Percentiles rank a stretch among this genome's conserved stretches.
Evolutionary conservation across 2,888 invertebrate species (phyloP).

Genomic region (Sycophila texana): DNA sequence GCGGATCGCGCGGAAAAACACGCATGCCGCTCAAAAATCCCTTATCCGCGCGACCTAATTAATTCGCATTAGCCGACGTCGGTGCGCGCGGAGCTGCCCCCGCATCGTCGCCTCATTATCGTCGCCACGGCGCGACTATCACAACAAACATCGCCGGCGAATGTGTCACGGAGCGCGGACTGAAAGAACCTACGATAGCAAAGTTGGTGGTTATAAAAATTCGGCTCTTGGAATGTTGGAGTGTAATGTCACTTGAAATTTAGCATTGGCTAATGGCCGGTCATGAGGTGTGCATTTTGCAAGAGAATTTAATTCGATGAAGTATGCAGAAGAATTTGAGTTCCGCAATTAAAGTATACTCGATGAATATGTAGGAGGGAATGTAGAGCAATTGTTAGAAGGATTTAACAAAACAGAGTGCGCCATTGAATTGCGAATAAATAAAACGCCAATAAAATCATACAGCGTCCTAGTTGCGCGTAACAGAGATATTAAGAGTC

Average conservation of each 20-base stretch:
- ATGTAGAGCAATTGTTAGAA: conserved; percentile 10
- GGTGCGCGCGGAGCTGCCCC: conserved; percentile 4
- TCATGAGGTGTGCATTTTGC: not conserved
- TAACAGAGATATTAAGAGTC: conserved; percentile 13
- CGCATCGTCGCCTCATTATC: conserved; percentile 13
- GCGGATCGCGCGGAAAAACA: conserved; percentile 23
- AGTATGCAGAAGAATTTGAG: not conserved
- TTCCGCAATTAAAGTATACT: not conserved
- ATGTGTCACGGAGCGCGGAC: not conserved
- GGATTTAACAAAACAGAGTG: not conserved
- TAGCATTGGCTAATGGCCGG: no score
- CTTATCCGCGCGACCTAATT: conserved; percentile 31
- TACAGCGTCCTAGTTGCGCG: conserved; percentile 14
- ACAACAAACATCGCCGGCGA: conserved; percentile 29
- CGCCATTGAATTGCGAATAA: conserved; percentile 16
- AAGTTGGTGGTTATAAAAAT: no score
- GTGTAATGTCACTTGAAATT: no score
- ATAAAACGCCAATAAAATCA: conserved; percentile 16
- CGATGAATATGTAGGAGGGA: conserved; percentile 9
- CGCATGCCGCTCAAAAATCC: conserved; percentile 19
- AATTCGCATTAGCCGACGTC: conserved; percentile 24
- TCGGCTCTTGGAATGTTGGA: no score
- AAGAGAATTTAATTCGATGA: not conserved
- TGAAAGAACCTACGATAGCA: not conserved
- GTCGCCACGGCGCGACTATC: conserved; percentile 11